Base-by-base conservation (phyloP, 2,797 vertebrate genomes). In the Cryptoblepharus egeriae region DNA sequence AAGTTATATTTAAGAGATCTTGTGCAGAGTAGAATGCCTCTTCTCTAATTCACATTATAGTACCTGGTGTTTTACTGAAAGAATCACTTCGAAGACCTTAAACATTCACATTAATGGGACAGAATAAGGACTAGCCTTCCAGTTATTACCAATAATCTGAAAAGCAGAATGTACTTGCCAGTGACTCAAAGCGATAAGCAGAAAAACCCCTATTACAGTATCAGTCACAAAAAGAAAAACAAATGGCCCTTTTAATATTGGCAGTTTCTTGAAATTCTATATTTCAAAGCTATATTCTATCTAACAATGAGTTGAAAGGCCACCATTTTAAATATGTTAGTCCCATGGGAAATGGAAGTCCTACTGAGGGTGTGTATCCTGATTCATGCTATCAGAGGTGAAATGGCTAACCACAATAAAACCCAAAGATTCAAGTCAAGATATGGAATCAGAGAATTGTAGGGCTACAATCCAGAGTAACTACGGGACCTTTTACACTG, bases 91-190 rank as follows among this genome's bases (percentile, higher is more conserved):
- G 55, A 39, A 82, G 75, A 71, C 26, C 30, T 61, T 76, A 37
- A 70, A 49, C 26, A n/a, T 69, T 61, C 39, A 63, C 57, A 63
- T 39, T 82, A n/a, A 77, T 61, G 58, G 18, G 68, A 42, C 9
- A 42, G 63, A 75, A 67, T 2, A 68, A 75, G 28, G 35, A 37
- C 57, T 63, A 6, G 42, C 58, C 42, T 82, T 30, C 11, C 35
- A n/a, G 42, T 2, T 69, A 71, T 77, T 82, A 71, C 57, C 42
- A 61, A 55, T 61, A 77, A 71, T 26, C 37, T n/a, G 24, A 42
- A 77, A 74, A 82, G 57, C 42, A 71, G 57, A 24, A 52, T 82
- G 74, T 82, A 82, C 39, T 22, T 26, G 65, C 42, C 30, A 52
- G 24, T 71, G 55, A 63, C 70, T 71, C 57, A 69, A 13, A 61